Evolutionary conservation across 2,113 vertebrate genomes (phyloP), one percentile per base, ranked within the genome.

Genomic region (Climacteris rufus): DNA sequence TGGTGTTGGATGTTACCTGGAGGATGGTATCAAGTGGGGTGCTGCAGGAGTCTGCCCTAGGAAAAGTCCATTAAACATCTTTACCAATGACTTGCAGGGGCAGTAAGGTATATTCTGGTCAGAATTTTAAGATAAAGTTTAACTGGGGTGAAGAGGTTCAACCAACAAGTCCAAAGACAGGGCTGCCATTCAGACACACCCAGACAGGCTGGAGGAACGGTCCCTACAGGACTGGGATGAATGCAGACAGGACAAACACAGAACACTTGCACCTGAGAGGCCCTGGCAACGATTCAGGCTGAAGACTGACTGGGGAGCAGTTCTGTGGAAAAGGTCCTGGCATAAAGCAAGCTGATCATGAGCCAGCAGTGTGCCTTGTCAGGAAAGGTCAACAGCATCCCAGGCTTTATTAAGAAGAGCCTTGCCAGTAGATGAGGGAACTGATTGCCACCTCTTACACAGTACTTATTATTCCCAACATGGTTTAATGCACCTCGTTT

Each of bases 351-450:
- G 31, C 31, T 79, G 53, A 85, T 33, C 3, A 0, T 7, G 37
- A 87, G 92, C 92, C 84, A 90, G 65, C 84, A 80, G 37, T 7
- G n/a, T 21, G 54, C 42, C 69, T 72, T 80, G 54, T 59, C 83
- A 87, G n/a, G 33, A 89, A 95, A 89, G 74, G 90, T 91, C 92
- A 94, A n/a, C 40, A 68, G 57, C 71, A 82, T 44, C 65, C n/a
- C 90, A 90, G 65, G 44, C 35, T 95, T 89, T 68, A 93, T 23
- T 70, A 74, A 60, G 8, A 65, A 19, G 3, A 91, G 27, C 49
- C 39, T 75, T 76, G 61, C 56, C 49, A 87, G 23, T 4, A 96
- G 44, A 87, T 60, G 61, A 84, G 13, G 30, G 52, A 93, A 78
- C 35, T 9, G 21, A 75, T 8, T 91, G 52, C 28, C 4, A 2